Conservation (phyloP, 2,113 vertebrate genomes). For the Thoracochromis brauschi region DNA sequence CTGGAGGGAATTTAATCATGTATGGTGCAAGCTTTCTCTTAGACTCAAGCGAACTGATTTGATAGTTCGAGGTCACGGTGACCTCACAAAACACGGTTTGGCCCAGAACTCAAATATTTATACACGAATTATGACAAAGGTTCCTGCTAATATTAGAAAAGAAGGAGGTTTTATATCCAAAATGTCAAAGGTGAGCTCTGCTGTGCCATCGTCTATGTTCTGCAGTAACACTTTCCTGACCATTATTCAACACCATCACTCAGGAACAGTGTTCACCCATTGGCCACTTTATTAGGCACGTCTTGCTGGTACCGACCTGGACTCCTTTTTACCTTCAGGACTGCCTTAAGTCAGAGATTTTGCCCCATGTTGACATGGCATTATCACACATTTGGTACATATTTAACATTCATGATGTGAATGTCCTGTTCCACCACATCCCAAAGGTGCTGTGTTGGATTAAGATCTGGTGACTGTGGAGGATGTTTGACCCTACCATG, state of each 20-base stretch:
- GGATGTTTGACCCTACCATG: not conserved
- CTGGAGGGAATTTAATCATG: not conserved
- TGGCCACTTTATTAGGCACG: not conserved
- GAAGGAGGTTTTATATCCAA: not conserved
- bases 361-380: not conserved
- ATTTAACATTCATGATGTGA: not conserved
- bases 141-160: not conserved
- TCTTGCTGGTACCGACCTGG: fast-evolving
- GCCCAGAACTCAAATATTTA: not conserved
- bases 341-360: not conserved
- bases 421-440: not conserved
- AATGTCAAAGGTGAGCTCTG: not conserved
- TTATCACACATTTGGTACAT: fast-evolving
- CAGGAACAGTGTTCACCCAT: not conserved
- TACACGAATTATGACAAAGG: not conserved
- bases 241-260: not conserved
- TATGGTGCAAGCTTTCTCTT: not conserved
- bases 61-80: not conserved
- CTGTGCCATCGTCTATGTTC: not conserved
- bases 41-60: not conserved
- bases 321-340: not conserved
- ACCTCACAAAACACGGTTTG: not conserved
- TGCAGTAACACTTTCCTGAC: not conserved
- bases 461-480: not conserved
- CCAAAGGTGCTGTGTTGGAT: not conserved